Evolutionary conservation across 1,140 invertebrate species (phyloP), one percentile per base, ranked within the genome.

Genomic region (Nephila pilipes): DNA sequence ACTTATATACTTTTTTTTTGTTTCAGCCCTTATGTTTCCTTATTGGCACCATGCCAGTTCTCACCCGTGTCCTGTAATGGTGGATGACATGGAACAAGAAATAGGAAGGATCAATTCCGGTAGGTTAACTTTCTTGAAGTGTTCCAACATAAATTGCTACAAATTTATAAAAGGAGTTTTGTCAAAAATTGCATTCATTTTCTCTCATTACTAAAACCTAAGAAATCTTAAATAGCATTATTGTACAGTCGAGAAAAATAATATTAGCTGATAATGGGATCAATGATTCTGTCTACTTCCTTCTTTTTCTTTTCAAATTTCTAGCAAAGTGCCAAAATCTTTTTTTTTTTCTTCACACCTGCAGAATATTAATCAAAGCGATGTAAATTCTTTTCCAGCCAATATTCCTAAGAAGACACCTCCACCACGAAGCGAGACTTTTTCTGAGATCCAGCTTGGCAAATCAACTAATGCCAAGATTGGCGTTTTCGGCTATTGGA

Each of bases 401-500:
- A 93, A 93, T 55, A 89, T 93, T 54, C 92, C 92, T 20, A 93
- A 93, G 16, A 94, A 93, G 80, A 93, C 87, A 10, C 83, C 89
- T 22, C 91, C 94, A 20, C 91, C 94, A 6, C 32, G 38, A 10
- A 93, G 94, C 57, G 94, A 94, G 36, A 88, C 91, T 1, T 94
- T 94, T 29, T 90, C 91, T 10, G 98, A 98, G 95, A 96, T 98
- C 55, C 96, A 97, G 93, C 97, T 98, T 94, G 97, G 98, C 94
- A 97, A 97, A 94, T 96, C 97, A 14, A 97, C 98, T 94, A 97
- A 97, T 60, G 97, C 97, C 91, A 97, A 97, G 36, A 98, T 99
- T 95, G 97, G 97, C 94, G 97, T 98, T 46, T 98, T 98, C 95
- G 97, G 98, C 94, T 98, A 99, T 95, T 99, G 98, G 98, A 98